Evolutionary conservation across 2,888 invertebrate species (phyloP).

Genomic region (Rugalucina vietnamica): DNA sequence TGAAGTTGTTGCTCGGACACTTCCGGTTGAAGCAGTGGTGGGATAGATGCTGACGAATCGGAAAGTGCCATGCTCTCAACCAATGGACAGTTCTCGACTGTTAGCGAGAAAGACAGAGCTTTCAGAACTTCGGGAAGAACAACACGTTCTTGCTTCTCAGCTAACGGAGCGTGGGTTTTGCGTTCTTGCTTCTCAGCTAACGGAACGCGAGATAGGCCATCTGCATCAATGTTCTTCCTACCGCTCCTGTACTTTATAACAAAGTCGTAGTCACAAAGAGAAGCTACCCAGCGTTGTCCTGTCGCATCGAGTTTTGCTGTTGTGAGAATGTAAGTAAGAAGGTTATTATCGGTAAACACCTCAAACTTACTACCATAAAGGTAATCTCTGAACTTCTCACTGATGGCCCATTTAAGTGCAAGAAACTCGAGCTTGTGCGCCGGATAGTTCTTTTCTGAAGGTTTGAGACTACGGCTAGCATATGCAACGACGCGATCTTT

Average conservation of each 20-base stretch:
- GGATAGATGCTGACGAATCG: not conserved
- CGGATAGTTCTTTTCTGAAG: conserved; percentile 39
- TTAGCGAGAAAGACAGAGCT: not conserved
- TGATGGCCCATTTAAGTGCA: conserved; percentile 49
- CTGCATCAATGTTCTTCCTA: conserved; percentile 34
- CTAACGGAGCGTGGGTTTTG: conserved; percentile 18
- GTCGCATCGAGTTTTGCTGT: conserved; percentile 51
- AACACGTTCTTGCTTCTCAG: not conserved
- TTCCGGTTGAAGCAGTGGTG: not conserved
- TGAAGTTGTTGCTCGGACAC: not conserved
- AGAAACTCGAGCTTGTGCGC: conserved; percentile 44
- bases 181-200: no score
- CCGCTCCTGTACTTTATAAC: conserved; percentile 26
- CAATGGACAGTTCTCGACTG: not conserved
- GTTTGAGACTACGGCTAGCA: conserved; percentile 39
- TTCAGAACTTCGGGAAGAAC: not conserved
- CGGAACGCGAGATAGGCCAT: no score
- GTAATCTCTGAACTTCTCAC: conserved; percentile 51
- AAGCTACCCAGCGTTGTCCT: conserved; percentile 46
- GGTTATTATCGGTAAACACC: conserved; percentile 44
- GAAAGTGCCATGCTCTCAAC: not conserved
- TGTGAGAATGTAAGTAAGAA: conserved; percentile 43
- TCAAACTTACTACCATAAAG: conserved; percentile 29
- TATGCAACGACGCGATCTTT: conserved; percentile 33
- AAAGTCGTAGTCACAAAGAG: conserved; percentile 43